Conservation (phyloP, 2,888 invertebrate genomes). For the Metallyticus violacea region DNA sequence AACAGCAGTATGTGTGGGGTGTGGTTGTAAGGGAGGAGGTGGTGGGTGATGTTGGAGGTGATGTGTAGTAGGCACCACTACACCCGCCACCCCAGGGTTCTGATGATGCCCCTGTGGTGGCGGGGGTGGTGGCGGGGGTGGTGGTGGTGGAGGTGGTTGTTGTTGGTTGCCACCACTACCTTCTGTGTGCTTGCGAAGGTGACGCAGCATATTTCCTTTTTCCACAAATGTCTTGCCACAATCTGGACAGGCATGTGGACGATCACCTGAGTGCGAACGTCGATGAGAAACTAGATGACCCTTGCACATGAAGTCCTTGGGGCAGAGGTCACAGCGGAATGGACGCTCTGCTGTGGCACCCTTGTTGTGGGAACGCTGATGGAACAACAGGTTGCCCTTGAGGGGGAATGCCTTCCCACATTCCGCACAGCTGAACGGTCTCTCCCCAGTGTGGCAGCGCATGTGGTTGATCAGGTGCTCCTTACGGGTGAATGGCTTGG, state of each 20-base stretch:
- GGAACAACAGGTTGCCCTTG: slow-evolving; percentile 66
- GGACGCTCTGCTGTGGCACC: slow-evolving; percentile 69
- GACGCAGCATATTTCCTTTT: slow-evolving; percentile 73
- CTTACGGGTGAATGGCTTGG: slow-evolving; percentile 59
- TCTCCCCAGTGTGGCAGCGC: slow-evolving; percentile 42
- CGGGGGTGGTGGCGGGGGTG: slow-evolving; percentile 9
- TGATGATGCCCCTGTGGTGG: slow-evolving; percentile 12
- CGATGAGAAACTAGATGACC: slow-evolving; percentile 83
- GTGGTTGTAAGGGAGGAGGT: slow-evolving; percentile 15
- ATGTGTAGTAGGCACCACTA: slow-evolving; percentile 14
- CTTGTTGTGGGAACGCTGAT: slow-evolving; percentile 67
- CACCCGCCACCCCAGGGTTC: slow-evolving; percentile 14
- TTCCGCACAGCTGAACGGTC: slow-evolving; percentile 42
- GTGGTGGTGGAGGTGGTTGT: slow-evolving; percentile 25
- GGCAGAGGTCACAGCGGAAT: slow-evolving; percentile 80
- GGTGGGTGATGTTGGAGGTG: slow-evolving; percentile 20
- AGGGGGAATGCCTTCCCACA: slow-evolving; percentile 66
- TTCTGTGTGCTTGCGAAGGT: slow-evolving; percentile 67
- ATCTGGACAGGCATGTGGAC: slow-evolving; percentile 59
- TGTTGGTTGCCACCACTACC: slow-evolving; percentile 37
- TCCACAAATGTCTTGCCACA: slow-evolving; percentile 79
- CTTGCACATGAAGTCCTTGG: slow-evolving; percentile 81
- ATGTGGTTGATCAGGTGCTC: slow-evolving; percentile 43
- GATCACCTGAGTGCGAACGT: slow-evolving; percentile 61
- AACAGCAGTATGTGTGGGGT: slow-evolving; percentile 23